These are phyloP conservation scores for Mechanitis messenoides DNA, from an alignment of 2,888 invertebrate species.

Conservation along the genomic window DNA sequence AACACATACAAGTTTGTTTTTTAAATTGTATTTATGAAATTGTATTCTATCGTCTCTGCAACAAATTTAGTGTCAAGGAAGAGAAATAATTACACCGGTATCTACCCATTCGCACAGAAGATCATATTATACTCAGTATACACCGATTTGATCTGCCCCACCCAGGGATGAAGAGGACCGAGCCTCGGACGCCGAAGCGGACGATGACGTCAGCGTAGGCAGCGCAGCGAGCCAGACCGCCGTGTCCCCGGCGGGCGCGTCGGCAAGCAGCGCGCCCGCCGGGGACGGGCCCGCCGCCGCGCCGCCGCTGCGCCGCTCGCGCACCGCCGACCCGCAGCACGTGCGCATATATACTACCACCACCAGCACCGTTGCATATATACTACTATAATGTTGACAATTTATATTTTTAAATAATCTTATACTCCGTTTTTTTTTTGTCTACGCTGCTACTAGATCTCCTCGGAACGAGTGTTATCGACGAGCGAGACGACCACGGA, in stretches of 20 bases:
- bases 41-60: too few relatives aligned
- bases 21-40: too few relatives aligned
- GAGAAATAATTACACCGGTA: too few relatives aligned
- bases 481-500: conserved; percentile 58
- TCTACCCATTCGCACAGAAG: too few relatives aligned
- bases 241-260: conserved; percentile 60
- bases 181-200: conserved; percentile 45
- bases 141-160: too few relatives aligned
- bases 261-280: conserved; percentile 60
- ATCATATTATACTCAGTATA: neutral
- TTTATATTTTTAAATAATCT: too few relatives aligned
- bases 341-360: too few relatives aligned
- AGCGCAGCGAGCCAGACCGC: conserved; percentile 59
- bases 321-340: conserved; percentile 49
- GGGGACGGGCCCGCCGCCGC: conserved; percentile 36
- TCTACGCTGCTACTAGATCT: conserved; percentile 34
- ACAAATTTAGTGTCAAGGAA: too few relatives aligned
- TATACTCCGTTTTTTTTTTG: too few relatives aligned
- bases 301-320: conserved; percentile 61
- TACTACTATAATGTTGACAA: too few relatives aligned
- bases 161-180: conserved; percentile 28
- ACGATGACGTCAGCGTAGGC: conserved; percentile 43
- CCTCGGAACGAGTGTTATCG: conserved; percentile 48
- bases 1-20: too few relatives aligned
- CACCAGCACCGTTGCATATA: too few relatives aligned